Conservation (phyloP, 2,113 vertebrate species). For the Jacana jacana region DNA sequence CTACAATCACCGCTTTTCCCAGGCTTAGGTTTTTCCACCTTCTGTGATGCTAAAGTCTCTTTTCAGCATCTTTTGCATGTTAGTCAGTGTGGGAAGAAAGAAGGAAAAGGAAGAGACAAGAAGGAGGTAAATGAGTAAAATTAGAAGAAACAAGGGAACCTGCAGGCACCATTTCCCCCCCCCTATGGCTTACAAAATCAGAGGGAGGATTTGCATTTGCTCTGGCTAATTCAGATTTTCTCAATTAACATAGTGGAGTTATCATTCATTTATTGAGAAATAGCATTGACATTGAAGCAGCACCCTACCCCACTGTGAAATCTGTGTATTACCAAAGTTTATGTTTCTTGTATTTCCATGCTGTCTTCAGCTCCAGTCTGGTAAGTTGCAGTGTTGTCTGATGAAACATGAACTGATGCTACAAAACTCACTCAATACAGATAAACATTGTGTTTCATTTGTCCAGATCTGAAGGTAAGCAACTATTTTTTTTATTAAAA, state of each 20-base stretch:
- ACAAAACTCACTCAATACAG: not conserved
- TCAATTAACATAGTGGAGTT: accelerated
- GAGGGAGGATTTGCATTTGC: not conserved
- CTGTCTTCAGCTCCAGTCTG: not conserved
- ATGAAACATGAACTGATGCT: not conserved
- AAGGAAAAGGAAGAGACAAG: not conserved
- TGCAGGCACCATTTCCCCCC: not conserved
- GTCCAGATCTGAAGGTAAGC: not conserved
- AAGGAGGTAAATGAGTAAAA: not conserved
- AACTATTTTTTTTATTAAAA: not conserved
- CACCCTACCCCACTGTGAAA: not conserved
- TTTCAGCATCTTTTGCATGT: not conserved
- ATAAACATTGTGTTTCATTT: not conserved
- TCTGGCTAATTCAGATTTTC: not conserved
- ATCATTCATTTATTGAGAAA: not conserved
- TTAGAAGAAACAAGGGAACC: not conserved
- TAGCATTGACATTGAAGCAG: not conserved
- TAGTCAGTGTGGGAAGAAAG: not conserved
- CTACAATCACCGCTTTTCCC: not conserved
- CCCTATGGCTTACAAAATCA: not conserved
- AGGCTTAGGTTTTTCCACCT: not conserved
- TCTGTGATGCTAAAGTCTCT: not conserved
- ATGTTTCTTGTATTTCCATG: not conserved
- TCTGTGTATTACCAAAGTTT: not conserved
- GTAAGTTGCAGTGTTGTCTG: not conserved